Percentiles rank a stretch among this genome's conserved stretches.
phyloP scores from a whole-genome alignment of 2,797 vertebrate genomes.

The Diceros bicornis region DNA sequence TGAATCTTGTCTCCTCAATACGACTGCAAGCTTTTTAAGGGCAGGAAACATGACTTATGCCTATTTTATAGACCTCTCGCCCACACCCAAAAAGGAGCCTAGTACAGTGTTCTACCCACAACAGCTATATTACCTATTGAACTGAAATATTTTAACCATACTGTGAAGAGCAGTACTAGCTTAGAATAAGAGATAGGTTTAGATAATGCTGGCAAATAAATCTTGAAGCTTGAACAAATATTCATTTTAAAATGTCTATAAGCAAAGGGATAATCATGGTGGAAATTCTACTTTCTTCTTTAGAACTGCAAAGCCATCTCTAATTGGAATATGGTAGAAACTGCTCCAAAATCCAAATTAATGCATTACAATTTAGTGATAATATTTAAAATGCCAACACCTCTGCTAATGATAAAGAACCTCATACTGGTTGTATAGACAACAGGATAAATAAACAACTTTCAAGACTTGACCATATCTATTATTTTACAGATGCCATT shows the following conservation, averaged over 20 bases:
- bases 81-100: not conserved
- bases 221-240: slow-evolving; percentile 59
- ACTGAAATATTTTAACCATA: slow-evolving; percentile 61
- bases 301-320: slow-evolving; percentile 59
- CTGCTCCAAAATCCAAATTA: slow-evolving; percentile 61
- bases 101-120: slow-evolving; percentile 33
- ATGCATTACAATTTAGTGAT: slow-evolving; percentile 58
- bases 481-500: slow-evolving; percentile 52
- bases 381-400: slow-evolving; percentile 21
- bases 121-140: slow-evolving; percentile 47
- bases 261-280: slow-evolving; percentile 54
- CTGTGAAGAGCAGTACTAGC: slow-evolving; percentile 48
- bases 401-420: slow-evolving; percentile 66
- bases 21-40: slow-evolving; percentile 68
- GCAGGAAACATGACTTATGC: slow-evolving; percentile 22
- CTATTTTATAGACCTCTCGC: slow-evolving; percentile 59
- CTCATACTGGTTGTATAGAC: slow-evolving; percentile 42
- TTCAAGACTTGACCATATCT: slow-evolving; percentile 58
- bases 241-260: slow-evolving; percentile 56
- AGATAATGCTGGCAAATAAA: slow-evolving; percentile 65
- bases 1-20: slow-evolving; percentile 59
- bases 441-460: slow-evolving; percentile 45
- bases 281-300: slow-evolving; percentile 71
- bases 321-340: slow-evolving; percentile 53
- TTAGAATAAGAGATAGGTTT: slow-evolving; percentile 41